Base-by-base conservation (phyloP, 2,113 vertebrate species). In the Taxidea taxus region DNA sequence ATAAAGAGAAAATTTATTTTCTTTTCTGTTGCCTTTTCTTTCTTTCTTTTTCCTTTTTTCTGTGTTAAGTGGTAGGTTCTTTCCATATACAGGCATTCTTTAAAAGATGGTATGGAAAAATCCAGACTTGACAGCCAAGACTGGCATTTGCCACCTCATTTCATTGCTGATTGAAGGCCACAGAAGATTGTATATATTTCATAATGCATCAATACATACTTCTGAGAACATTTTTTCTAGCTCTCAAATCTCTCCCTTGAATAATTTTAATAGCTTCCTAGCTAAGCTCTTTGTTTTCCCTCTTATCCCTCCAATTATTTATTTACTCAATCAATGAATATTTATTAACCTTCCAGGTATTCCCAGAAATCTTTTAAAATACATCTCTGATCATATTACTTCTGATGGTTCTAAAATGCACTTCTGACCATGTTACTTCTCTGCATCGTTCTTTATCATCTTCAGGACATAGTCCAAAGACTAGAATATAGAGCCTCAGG, bases 281-380 rank as follows among this genome's bases (percentile, higher is more conserved):
- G 27, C 74, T 47, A 0, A 51, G 31, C 1, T 83, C 29, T 84
- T 68, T 87, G 14, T 93, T 93, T 96, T 92, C 11, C 82, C 3
- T 81, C 42, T 66, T 95, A 66, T 39, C 49, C 34, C 12, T 81
- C 83, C n/a, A 95, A 44, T 86, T 91, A 91, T 83, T 85, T 84
- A 77, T 92, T 93, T 66, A 91, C 16, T 66, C 39, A 44, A 34
- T 78, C 34, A 80, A 20, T 95, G 80, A 93, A 89, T 94, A 94
- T 91, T 91, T 89, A 93, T 91, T 89, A 91, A 78, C 14, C 14
- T 91, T 86, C 27, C 68, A 75, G 58, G 34, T 91, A 20, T 29
- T 87, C 91, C 47, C 12, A 84, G 78, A 58, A 66, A 51, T 42
- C 39, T 86, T 91, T 80, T n/a, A 64, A 93, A 77, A 93, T 91